Evolutionary conservation across 2,797 vertebrate species (phyloP), one percentile per base, ranked within the genome.

Genomic region (Distichodus sexfasciatus): DNA sequence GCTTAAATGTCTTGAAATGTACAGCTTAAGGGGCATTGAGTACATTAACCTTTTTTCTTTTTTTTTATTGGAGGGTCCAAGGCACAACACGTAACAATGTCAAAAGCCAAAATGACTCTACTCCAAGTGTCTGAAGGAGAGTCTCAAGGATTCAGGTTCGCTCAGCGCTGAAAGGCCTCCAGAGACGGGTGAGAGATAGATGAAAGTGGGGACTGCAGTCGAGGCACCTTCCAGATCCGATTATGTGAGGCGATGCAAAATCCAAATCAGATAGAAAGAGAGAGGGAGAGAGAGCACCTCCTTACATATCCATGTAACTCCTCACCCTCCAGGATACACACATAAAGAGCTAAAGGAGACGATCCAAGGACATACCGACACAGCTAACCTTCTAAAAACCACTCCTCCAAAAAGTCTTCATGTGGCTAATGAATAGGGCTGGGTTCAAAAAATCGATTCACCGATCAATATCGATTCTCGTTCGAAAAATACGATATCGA

Each of bases 121-220:
- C 35, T 65, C 21, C 28, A 21, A 47, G 17, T 54, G 41, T 66
- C 11, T 40, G 11, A 62, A 61, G 12, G 29, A 28, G 40, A 44
- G 57, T 48, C 58, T 62, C 4, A 38, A 59, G 64, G 24, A 43
- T 60, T 21, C 24, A 4, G 31, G 19, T 26, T 24, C 54, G 24
- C 41, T 3, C 46, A 46, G 35, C 43, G 35, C 24, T 67, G 41
- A 41, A 66, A 41, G 15, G 40, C 10, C 54, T 38, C 44, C 33
- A 1, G 8, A 26, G 46, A 29, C 68, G 44, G 50, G 28, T 36
- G 43, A 51, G 35, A 68, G 64, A 72, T 76, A 68, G 64, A 72
- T 76, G 50, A 72, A 72, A 72, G 64, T 54, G 4, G 36, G 54
- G 36, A 15, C 64, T 43, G 11, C 5, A 24, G 64, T 64, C 38